phyloP scores from a whole-genome alignment of 2,113 vertebrate species.

The Acrocephalus arundinaceus region DNA sequence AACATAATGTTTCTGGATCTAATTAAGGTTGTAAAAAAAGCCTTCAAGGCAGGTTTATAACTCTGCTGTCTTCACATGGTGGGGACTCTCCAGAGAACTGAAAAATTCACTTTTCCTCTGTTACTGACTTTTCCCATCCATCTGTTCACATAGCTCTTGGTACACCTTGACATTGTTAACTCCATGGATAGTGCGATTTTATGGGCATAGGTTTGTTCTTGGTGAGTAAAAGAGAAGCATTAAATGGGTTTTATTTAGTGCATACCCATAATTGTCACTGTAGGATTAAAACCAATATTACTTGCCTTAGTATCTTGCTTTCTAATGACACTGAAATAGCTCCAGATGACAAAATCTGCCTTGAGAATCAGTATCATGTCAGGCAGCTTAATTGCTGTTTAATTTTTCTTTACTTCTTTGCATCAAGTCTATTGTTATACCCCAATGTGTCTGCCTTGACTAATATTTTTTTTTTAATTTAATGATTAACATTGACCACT shows the following conservation, averaged over 20 bases:
- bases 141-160: not conserved
- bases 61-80: fast-evolving
- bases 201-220: not conserved
- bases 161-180: not conserved
- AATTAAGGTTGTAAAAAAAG: not conserved
- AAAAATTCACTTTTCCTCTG: not conserved
- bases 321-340: not conserved
- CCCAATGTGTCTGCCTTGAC: not conserved
- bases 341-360: not conserved
- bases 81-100: not conserved
- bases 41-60: not conserved
- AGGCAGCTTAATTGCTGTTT: not conserved
- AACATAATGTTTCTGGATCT: not conserved
- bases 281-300: not conserved
- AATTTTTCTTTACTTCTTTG: not conserved
- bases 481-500: not conserved
- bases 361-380: not conserved
- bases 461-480: not conserved
- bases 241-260: not conserved
- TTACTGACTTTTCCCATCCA: not conserved
- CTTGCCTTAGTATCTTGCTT: not conserved
- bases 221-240: not conserved
- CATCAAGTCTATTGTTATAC: not conserved
- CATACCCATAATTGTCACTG: not conserved
- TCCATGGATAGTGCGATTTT: not conserved